Base-by-base conservation (phyloP, 2,888 invertebrate genomes). In the Axea sp. region DNA sequence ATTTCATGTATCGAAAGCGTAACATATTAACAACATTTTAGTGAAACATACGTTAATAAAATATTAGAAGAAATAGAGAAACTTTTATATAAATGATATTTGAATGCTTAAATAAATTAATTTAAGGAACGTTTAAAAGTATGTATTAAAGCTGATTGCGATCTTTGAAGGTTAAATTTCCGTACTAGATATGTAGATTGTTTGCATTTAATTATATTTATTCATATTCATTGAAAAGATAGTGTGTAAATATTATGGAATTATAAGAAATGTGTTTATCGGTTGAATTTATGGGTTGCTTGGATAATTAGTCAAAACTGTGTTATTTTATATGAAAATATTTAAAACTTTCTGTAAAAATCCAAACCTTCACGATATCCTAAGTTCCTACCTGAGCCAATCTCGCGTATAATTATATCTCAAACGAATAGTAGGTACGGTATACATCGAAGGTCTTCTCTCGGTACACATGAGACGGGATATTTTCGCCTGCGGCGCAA, bases 401-500 rank as follows among this genome's bases (percentile, higher is more conserved):
- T 65, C 55, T 68, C 24, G 47, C 41, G 57, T 55, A 57, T 75
- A 75, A 71, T 75, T 71, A 71, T 55, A 65, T 71, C 39, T 30
- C 8, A 47, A 49, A 49, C 22, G 41, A 69, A 65, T 53, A 53
- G 60, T 47, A 59, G 41, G 71, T 49, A 53, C 49, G 31, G 28
- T 24, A 9, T 5, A 33, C 26, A 71, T 15, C 53, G 57, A 64
- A 72, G 64, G 62, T 71, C 62, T 67, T 43, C 22, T 14, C 28
- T 59, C 26, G 11, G 26, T 57, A 39, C 57, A 51, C 43, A 49
- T 30, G 55, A 64, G 69, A 59, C 31, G 45, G 43, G 24, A 47
- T 69, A 73, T 59, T 73, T 60, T 59, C 37, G 76, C 72, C 64
- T 17, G 39, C 37, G 67, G 76, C 73, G 19, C 12, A 51, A 73